phyloP scores from a whole-genome alignment of 2,113 vertebrate genomes.

The Chrysochloris asiatica region DNA sequence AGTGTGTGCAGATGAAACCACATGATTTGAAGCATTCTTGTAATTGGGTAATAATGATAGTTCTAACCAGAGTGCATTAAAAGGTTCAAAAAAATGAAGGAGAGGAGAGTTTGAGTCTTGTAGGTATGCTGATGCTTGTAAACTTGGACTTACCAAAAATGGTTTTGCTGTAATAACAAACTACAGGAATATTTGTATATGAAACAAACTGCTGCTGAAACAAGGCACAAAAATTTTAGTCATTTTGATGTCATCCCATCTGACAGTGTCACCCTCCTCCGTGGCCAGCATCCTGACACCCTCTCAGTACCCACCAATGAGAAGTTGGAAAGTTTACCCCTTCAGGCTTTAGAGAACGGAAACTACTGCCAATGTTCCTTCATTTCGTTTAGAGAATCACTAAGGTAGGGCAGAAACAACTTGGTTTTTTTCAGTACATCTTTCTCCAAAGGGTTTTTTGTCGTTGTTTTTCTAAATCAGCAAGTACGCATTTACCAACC shows the following conservation, averaged over 20 bases:
- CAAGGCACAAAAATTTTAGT: background rate
- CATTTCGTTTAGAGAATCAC: slow-evolving; percentile 52
- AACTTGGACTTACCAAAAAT: background rate
- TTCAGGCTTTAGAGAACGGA: background rate
- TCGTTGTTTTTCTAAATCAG: background rate
- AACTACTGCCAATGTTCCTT: slow-evolving; percentile 44
- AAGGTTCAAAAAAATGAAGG: background rate
- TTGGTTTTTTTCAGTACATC: slow-evolving; percentile 29
- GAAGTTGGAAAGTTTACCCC: background rate
- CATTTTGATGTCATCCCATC: background rate
- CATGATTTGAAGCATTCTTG: background rate
- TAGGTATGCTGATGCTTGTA: background rate
- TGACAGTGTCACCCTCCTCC: no score
- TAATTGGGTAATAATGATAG: background rate
- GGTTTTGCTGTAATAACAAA: background rate
- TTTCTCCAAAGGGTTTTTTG: background rate
- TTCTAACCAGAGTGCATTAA: background rate
- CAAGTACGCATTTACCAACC: slow-evolving; percentile 21
- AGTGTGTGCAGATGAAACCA: background rate
- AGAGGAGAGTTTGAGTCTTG: background rate
- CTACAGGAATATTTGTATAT: background rate
- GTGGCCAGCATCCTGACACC: background rate
- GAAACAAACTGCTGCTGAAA: background rate
- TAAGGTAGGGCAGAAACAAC: background rate
- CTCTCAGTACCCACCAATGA: background rate